These are phyloP conservation scores for Phasianus colchicus DNA, from an alignment of 2,113 vertebrate species.

Conservation along the genomic window DNA sequence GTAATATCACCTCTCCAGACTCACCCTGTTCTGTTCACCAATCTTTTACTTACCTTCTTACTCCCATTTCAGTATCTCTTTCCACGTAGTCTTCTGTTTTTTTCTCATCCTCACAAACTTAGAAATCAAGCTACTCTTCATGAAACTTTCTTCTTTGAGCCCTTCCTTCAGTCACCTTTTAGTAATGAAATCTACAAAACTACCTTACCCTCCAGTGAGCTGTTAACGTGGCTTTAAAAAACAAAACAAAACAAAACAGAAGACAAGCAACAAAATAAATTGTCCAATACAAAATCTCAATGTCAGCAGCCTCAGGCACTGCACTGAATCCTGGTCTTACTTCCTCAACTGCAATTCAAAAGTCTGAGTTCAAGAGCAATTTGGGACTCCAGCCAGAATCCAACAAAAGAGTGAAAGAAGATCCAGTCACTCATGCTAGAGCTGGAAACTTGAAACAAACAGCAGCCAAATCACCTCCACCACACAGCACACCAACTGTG, in stretches of 20 bases:
- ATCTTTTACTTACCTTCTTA: background rate
- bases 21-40: background rate
- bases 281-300: background rate
- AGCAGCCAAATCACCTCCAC: background rate
- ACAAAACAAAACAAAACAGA: background rate
- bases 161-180: background rate
- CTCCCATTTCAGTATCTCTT: background rate
- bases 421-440: background rate
- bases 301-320: background rate
- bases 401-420: background rate
- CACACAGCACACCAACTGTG: rapidly evolving
- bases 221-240: background rate
- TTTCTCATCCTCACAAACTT: background rate
- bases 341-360: background rate
- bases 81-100: background rate
- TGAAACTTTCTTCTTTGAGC: background rate
- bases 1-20: background rate
- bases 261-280: background rate
- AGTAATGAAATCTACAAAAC: background rate
- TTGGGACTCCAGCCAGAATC: background rate
- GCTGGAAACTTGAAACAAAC: background rate
- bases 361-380: background rate
- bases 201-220: background rate
- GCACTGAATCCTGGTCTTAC: background rate
- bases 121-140: background rate